Evolutionary conservation across 2,797 vertebrate genomes (phyloP), one percentile per base, ranked within the genome.

Genomic region (Coendou prehensilis): DNA sequence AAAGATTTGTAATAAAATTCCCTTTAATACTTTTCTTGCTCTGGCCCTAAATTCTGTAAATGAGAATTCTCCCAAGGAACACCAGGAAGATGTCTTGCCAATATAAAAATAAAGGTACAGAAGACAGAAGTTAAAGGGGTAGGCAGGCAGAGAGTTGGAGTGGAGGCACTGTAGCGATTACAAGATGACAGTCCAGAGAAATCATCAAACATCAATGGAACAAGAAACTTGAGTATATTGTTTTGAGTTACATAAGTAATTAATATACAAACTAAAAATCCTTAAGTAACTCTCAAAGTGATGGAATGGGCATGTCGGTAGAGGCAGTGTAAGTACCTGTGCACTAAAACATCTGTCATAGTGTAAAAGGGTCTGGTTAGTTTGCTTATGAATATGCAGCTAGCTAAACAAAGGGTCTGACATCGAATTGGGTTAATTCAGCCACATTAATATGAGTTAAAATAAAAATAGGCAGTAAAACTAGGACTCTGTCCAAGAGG

Each of bases 171-270:
- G 1, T 14, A 57, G 9, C 4, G 52, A n/a, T 76, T n/a, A 64
- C 3, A 76, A 91, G 73, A 86, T 18, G 1, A 3, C 3, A 80
- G 10, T 69, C 18, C 79, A 50, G 56, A 59, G 79, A 91, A 91
- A 41, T 0, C 6, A 52, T 9, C 22, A 89, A 33, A 56, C 18
- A 75, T 59, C 78, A 75, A 0, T 1, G 37, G 26, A 71, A 56
- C 26, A 71, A 57, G 56, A 57, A 6, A 20, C 56, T 57, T 94
- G 41, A 22, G 28, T n/a, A n/a, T 57, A 61, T 69, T 79, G 84
- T 69, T 91, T 82, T 82, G 33, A 90, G 37, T 88, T 80, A 82
- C 41, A 57, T 82, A 50, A 87, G 78, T 79, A 92, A 97, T 76
- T 84, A 76, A 94, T 14, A 67, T 6, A 26, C 56, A 56, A 87